Conservation (phyloP, 1,140 invertebrate species). For the Bombus superbus region DNA sequence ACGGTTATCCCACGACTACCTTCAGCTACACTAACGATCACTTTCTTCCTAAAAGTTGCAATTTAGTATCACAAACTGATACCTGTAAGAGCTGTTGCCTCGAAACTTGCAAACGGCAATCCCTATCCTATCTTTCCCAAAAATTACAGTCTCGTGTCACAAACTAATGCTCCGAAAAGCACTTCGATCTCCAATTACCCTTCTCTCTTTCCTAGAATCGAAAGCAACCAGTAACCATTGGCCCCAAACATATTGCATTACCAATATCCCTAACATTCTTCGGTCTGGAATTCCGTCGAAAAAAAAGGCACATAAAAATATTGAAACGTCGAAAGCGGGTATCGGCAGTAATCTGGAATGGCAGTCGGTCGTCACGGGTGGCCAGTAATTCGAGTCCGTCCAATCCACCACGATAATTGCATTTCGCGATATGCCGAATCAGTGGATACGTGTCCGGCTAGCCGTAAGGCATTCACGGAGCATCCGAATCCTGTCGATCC, state of each 20-base stretch:
- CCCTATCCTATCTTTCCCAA: too few species aligned
- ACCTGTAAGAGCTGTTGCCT: too few species aligned
- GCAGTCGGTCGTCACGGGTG: not conserved
- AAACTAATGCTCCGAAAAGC: too few species aligned
- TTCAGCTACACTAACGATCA: too few species aligned
- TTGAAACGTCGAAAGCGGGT: not conserved
- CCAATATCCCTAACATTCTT: not conserved
- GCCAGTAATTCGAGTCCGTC: conserved; percentile 30
- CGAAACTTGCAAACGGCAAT: too few species aligned
- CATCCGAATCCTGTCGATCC: conserved; percentile 58
- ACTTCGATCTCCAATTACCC: too few species aligned
- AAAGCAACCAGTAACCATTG: not conserved
- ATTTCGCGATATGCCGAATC: conserved; percentile 75
- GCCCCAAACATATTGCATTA: not conserved
- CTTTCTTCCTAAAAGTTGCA: too few species aligned
- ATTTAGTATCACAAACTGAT: too few species aligned
- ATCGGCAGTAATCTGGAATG: conserved; percentile 13
- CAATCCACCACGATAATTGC: conserved; percentile 71
- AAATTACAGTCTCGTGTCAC: too few species aligned
- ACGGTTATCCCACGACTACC: too few species aligned
- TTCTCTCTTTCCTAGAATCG: not conserved
- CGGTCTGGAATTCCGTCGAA: not conserved
- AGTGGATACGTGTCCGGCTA: conserved; percentile 58
- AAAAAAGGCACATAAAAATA: not conserved
- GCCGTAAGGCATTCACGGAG: conserved; percentile 60